Evolutionary conservation across 2,797 vertebrate genomes (phyloP), one percentile per base, ranked within the genome.

Genomic region (Eremophila alpestris): DNA sequence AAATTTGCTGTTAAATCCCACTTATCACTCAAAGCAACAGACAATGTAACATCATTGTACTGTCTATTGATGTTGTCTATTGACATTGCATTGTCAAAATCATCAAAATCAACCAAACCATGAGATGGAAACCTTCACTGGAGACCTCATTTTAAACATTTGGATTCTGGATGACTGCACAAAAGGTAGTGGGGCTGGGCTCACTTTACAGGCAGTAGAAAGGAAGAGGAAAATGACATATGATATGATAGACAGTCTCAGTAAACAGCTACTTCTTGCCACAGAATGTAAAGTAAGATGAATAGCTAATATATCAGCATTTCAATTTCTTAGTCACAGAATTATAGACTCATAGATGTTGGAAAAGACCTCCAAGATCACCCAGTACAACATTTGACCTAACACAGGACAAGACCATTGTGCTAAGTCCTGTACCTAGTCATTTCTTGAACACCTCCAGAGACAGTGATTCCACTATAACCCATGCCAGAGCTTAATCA

Each of bases 311-410:
- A 13, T 45, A 27, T 18, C 15, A 74, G 13, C 14, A 43, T 59
- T 62, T 70, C 22, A 13, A 12, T 48, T 76, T 30, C 22, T 79
- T 43, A 62, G 21, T 38, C 13, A 18, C 20, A 51, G 16, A 69
- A 38, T 49, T 43, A 56, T 30, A 69, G 27, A 56, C 14, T 26
- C 11, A 29, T 18, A 38, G 82, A 36, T 12, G 4, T 43, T 63
- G 49, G n/a, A 63, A n/a, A 63, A 38, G 7, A 11, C 12, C 16
- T 63, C 43, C 29, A n/a, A 21, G 70, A 16, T 24, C 16, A 21
- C 14, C 0, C 2, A 69, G 16, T 22, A 4, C 32, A 69, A 17
- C 4, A 22, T 51, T 15, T 63, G 36, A n/a, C 3, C 8, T 3
- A 45, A 13, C 32, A 52, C 14, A 29, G 22, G 7, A 15, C 13